phyloP scores from a whole-genome alignment of 2,113 vertebrate genomes.

The Ariopsis seemanni region DNA sequence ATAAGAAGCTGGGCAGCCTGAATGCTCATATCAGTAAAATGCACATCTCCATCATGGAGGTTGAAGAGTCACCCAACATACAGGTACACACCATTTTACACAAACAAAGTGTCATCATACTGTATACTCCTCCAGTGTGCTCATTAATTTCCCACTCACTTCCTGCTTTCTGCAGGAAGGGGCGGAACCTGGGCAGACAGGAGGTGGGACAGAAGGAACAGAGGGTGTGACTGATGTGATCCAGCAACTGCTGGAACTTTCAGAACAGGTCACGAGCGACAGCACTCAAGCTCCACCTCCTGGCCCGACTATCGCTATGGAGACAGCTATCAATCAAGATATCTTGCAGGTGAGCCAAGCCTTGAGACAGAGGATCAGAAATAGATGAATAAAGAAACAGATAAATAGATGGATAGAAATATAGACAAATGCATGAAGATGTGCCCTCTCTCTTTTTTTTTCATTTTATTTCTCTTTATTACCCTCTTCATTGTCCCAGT shows the following conservation, averaged over 20 bases:
- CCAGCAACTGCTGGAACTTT: slow-evolving; percentile 93
- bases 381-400: not conserved
- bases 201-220: slow-evolving; percentile 72
- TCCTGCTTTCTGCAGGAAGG: slow-evolving; percentile 60
- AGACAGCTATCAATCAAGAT: slow-evolving; percentile 90
- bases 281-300: slow-evolving; percentile 77
- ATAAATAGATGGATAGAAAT: not conserved
- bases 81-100: slow-evolving; percentile 64
- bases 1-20: slow-evolving; percentile 94
- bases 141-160: not conserved
- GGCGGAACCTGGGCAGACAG: slow-evolving; percentile 57
- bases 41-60: slow-evolving; percentile 87
- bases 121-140: not conserved
- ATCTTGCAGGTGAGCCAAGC: slow-evolving; percentile 87
- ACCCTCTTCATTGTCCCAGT: not conserved
- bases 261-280: slow-evolving; percentile 88
- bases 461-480: not conserved
- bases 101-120: not conserved
- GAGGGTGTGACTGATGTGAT: slow-evolving; percentile 95
- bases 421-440: not conserved
- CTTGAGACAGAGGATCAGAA: not conserved
- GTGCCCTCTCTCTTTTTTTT: not conserved
- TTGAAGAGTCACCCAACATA: slow-evolving; percentile 77
- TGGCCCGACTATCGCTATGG: slow-evolving; percentile 81
- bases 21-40: slow-evolving; percentile 99